Evolutionary conservation across 2,797 vertebrate species (phyloP), one percentile per base, ranked within the genome.

Genomic region (Fistularia commersonii): DNA sequence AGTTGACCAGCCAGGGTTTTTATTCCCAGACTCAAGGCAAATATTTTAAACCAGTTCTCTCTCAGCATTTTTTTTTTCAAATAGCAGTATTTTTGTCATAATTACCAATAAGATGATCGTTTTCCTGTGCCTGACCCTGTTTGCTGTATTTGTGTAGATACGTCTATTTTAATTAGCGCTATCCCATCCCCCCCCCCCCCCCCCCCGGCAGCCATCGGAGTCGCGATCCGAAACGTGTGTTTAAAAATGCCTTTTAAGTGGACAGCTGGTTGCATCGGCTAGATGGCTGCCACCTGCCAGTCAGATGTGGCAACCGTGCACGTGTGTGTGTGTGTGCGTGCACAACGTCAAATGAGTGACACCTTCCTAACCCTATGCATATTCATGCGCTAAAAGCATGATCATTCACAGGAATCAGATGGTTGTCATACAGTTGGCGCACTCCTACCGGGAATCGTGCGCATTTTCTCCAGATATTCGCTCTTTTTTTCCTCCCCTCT

Each of bases 401-500:
- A 83, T 81, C 78, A 76, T 82, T 85, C 83, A 82, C 80, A 77
- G 69, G 34, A 70, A 61, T 81, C 74, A 79, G 72, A 80, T 81
- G 77, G 66, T 65, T 63, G 77, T 64, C 72, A 69, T 50, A 51
- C 57, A 53, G 41, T 64, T 73, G 68, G 68, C 69, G 64, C 47
- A 5, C 31, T 32, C 59, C 45, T 37, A 38, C 57, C 66, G 64
- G 61, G 51, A 72, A 57, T 79, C 51, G 36, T 57, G 4, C 40
- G 15, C 23, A 14, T 48, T 49, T 39, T 39, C 10, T 46, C 36
- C 48, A 8, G n/a, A 46, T 47, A 37, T 64, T 34, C 10, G 36
- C n/a, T n/a, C n/a, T n/a, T n/a, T n/a, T n/a, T n/a, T n/a, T 37
- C 69, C 8, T 55, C 54, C 51, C 57, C 11, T 40, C 54, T 41